phyloP scores from a whole-genome alignment of 2,797 vertebrate species.

The Gymnothorax reevesii region DNA sequence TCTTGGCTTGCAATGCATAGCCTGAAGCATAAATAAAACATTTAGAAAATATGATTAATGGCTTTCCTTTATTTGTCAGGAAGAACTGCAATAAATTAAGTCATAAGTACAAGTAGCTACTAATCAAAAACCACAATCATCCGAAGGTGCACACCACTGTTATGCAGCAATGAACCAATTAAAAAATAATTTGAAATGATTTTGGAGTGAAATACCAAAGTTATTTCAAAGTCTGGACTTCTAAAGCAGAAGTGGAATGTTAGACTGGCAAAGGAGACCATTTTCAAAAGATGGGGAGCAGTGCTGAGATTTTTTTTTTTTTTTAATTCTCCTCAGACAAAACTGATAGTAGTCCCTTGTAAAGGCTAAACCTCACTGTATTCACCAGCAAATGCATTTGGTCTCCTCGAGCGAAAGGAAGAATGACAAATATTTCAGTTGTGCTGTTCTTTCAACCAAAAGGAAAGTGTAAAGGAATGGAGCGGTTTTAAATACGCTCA shows the following conservation, averaged over 20 bases:
- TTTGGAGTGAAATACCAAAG: constrained; percentile 49
- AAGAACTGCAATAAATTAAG: constrained; percentile 46
- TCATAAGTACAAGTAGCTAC: constrained; percentile 16
- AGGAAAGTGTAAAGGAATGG: not conserved
- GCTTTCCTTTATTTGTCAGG: constrained; percentile 40
- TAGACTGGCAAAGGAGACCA: constrained; percentile 47
- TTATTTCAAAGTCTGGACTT: constrained; percentile 56
- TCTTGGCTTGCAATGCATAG: constrained; percentile 27
- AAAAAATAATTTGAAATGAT: constrained; percentile 13
- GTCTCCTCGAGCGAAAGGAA: not conserved
- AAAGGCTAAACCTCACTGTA: not conserved
- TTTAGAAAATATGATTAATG: constrained; percentile 51
- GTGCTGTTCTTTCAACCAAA: not conserved
- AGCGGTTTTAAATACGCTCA: not conserved
- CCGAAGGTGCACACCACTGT: constrained; percentile 27
- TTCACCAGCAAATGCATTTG: not conserved
- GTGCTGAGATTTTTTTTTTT: not conserved
- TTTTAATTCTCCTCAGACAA: not conserved
- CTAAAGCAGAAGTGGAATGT: constrained; percentile 46
- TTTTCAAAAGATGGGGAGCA: not conserved
- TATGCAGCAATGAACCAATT: constrained; percentile 39
- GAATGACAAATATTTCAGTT: not conserved
- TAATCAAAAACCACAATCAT: constrained; percentile 1
- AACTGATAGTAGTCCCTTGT: not conserved
- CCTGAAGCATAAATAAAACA: constrained; percentile 46